Conservation (phyloP, 2,113 vertebrate species). For the Elephantulus edwardii region DNA sequence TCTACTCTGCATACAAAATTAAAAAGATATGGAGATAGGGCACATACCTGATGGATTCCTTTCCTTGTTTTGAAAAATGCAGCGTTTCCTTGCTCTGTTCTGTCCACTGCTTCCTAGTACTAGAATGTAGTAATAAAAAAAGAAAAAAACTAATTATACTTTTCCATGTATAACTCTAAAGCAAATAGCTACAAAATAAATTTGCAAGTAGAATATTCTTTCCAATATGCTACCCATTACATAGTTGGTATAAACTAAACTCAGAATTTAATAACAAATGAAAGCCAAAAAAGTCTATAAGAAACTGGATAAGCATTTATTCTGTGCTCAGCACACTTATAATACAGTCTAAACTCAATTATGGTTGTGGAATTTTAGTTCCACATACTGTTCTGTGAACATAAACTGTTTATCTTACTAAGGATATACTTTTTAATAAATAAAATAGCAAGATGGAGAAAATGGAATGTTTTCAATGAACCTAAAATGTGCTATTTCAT, state of each 20-base stretch:
- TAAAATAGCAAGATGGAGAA: slow-evolving; percentile 3
- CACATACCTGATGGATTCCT: no score
- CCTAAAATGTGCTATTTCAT: neutral
- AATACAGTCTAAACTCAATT: slow-evolving; percentile 26
- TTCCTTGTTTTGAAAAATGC: no score
- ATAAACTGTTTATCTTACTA: slow-evolving; percentile 22
- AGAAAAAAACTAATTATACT: no score
- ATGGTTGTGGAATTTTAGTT: no score
- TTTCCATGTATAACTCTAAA: neutral
- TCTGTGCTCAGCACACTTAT: neutral
- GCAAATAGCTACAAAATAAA: slow-evolving; percentile 46
- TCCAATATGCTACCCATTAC: slow-evolving; percentile 19
- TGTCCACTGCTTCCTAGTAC: no score
- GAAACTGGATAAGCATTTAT: neutral
- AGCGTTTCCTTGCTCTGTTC: no score
- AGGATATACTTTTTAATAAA: slow-evolving; percentile 4
- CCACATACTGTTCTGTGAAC: neutral
- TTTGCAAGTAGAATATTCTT: neutral
- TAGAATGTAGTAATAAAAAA: no score
- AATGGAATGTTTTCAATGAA: neutral
- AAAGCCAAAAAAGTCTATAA: slow-evolving; percentile 30
- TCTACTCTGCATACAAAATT: no score
- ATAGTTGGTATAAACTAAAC: slow-evolving; percentile 32
- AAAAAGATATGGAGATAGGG: no score
- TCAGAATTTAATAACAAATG: slow-evolving; percentile 41